A percentile compares a stretch with the other conserved stretches of the same genome.
Conservation (phyloP, 2,888 invertebrate species). For the Brenthis ino region DNA sequence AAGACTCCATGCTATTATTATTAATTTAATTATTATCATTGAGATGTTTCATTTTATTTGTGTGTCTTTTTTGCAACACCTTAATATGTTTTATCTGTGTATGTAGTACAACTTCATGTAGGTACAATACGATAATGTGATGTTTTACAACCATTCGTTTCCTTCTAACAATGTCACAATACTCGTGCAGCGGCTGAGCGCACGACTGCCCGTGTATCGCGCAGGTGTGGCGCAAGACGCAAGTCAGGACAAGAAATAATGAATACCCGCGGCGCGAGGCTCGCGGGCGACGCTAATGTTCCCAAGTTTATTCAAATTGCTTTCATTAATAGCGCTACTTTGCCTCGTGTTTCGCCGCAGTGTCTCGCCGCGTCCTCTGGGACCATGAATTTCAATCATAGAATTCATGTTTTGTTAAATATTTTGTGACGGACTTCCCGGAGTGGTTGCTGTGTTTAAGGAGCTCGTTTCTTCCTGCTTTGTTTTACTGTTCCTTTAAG, state of each 20-base stretch:
- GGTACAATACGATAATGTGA: too few relatives aligned
- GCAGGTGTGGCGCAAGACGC: slow-evolving; percentile 24
- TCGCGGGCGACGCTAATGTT: slow-evolving; percentile 41
- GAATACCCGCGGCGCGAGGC: slow-evolving; percentile 23
- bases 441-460: not conserved
- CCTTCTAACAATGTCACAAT: too few relatives aligned
- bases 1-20: too few relatives aligned
- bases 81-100: too few relatives aligned
- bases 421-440: slow-evolving; percentile 2
- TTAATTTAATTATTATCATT: too few relatives aligned
- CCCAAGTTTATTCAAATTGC: slow-evolving; percentile 59
- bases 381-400: slow-evolving; percentile 35
- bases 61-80: too few relatives aligned
- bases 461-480: too few relatives aligned
- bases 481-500: not conserved
- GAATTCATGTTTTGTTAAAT: slow-evolving; percentile 22
- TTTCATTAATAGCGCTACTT: slow-evolving; percentile 52
- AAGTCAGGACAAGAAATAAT: slow-evolving; percentile 32
- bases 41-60: too few relatives aligned
- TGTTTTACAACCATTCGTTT: too few relatives aligned
- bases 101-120: too few relatives aligned
- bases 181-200: too few relatives aligned
- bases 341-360: slow-evolving; percentile 31
- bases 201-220: slow-evolving; percentile 15
- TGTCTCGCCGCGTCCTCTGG: slow-evolving; percentile 30